A percentile compares a stretch with the other conserved stretches of the same genome.
Conservation (phyloP, 2,113 vertebrate genomes). For the Brachypodius melanocephalos region DNA sequence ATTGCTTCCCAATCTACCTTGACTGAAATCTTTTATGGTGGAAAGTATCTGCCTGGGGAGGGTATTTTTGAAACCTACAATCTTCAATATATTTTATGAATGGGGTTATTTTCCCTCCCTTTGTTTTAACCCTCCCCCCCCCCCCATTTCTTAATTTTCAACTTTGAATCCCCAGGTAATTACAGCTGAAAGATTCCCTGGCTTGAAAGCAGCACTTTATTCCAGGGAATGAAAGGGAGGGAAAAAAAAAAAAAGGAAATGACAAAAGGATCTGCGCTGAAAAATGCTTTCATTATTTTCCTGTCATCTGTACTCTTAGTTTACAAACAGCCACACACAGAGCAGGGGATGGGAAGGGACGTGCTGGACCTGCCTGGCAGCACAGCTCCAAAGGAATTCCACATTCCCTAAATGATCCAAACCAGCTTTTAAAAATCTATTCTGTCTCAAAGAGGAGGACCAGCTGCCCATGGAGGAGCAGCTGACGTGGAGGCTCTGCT, state of each 20-base stretch:
- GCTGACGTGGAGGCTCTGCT: accelerated
- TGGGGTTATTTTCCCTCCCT: not conserved
- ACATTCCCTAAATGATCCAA: not conserved
- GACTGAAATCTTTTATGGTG: not conserved
- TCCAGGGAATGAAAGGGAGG: not conserved
- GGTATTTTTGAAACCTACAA: not conserved
- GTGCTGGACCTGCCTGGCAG: not conserved
- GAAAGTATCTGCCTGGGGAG: not conserved
- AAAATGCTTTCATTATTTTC: slow-evolving; percentile 12
- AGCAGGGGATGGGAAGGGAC: not conserved
- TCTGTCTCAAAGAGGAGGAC: not conserved
- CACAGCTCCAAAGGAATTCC: not conserved
- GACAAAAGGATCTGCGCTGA: not conserved
- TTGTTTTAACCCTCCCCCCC: not conserved
- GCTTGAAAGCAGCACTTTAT: slow-evolving; percentile 16
- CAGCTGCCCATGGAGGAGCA: not conserved
- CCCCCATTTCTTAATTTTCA: not conserved
- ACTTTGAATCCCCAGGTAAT: not conserved
- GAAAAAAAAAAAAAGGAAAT: not conserved
- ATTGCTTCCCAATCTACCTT: not conserved
- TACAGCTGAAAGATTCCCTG: not conserved
- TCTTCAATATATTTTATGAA: not conserved
- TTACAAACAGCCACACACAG: not conserved
- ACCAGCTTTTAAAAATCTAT: not conserved
- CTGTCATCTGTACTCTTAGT: not conserved